Base-by-base conservation (phyloP, 2,797 vertebrate species). In the Poeciliopsis presidionis region DNA sequence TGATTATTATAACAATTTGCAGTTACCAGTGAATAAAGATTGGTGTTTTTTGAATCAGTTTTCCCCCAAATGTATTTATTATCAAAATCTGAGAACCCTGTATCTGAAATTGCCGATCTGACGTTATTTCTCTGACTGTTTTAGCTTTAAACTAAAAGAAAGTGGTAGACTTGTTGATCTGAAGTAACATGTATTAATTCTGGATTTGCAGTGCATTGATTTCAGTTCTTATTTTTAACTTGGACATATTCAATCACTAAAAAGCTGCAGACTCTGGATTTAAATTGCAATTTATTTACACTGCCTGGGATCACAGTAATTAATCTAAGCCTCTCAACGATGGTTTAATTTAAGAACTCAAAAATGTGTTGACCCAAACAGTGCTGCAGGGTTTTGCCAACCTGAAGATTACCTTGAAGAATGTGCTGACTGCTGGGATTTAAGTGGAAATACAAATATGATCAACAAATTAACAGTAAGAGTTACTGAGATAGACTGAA, bases 381-480 rank as follows among this genome's bases (percentile, higher is more conserved):
- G 71, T 49, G 22, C 59, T 82, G 65, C 36, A 80, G 53, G 69
- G 81, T 81, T 84, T 71, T 79, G 78, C 69, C 75, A 85, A 81
- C 87, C 69, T 83, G 81, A 55, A 86, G 91, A 93, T 93, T 90
- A 90, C 82, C 81, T 79, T 36, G 59, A 86, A 89, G 86, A 89
- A 89, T 86, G 63, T 88, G 75, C 79, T 90, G 77, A 77, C 73
- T 69, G 75, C 57, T 83, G 61, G 82, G 79, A 78, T 87, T 81
- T 87, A 70, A 77, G 75, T 39, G 75, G 72, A 51, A 72, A 33
- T 43, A 51, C 8, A 79, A 55, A 45, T 39, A 79, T 36, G 43
- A 45, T 43, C 20, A 39, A n/a, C 39, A 57, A 67, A 69, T 69
- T 12, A 13, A 25, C 41, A 59, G 39, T 28, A 70, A 43, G 7